phyloP scores from a whole-genome alignment of 2,888 invertebrate genomes.

The Galerucella calmariensis region DNA sequence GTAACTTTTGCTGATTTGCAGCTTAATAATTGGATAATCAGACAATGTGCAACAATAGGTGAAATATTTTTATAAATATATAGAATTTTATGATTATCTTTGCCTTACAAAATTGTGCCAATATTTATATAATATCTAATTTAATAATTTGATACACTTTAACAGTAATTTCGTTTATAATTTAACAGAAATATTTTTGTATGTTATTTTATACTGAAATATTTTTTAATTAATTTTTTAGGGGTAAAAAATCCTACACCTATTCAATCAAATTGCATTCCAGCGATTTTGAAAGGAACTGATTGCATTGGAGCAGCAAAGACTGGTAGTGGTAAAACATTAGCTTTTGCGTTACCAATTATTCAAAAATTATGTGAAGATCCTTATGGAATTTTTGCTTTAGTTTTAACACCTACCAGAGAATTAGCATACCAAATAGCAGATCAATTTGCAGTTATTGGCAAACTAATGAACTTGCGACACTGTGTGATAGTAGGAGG shows the following conservation, averaged over 20 bases:
- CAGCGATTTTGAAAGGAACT: conserved; percentile 78
- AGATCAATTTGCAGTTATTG: conserved; percentile 93
- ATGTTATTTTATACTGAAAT: no score
- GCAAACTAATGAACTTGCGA: conserved; percentile 85
- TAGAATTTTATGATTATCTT: no score
- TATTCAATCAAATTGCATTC: conserved; percentile 85
- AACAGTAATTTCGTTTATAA: no score
- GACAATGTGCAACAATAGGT: conserved; percentile 79
- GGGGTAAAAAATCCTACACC: conserved; percentile 83
- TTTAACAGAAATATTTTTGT: no score
- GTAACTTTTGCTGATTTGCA: conserved; percentile 72
- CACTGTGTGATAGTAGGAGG: conserved; percentile 89
- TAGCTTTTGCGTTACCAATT: conserved; percentile 96
- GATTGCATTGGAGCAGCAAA: conserved; percentile 97
- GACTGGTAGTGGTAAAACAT: conserved; percentile 98
- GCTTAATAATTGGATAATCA: conserved; percentile 79
- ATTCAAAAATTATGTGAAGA: conserved; percentile 91
- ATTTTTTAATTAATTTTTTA: conserved; percentile 57
- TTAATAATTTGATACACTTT: no score
- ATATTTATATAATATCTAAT: no score
- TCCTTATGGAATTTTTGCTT: conserved; percentile 95
- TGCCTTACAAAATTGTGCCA: no score
- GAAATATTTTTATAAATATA: conserved; percentile 50
- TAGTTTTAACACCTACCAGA: conserved; percentile 94
- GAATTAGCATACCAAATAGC: conserved; percentile 93